phyloP scores from a whole-genome alignment of 2,888 invertebrate species.

The Craniophora ligustri region DNA sequence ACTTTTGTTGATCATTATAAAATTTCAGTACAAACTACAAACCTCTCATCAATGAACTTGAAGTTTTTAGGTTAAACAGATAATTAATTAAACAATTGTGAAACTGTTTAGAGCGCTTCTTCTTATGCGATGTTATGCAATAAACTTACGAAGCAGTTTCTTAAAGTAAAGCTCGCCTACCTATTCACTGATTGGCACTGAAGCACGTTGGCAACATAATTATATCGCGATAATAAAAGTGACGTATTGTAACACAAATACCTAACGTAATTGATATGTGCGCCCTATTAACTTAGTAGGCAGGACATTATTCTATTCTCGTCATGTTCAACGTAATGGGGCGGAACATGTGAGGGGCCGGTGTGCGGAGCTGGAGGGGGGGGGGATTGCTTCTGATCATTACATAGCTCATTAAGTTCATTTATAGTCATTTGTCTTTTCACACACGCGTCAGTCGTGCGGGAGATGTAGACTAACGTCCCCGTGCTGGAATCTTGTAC shows the following conservation, averaged over 20 bases:
- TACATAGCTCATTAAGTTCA: conserved; percentile 43
- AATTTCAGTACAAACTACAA: neutral
- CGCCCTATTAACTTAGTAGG: conserved; percentile 22
- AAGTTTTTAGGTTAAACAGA: no score
- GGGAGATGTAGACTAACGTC: neutral
- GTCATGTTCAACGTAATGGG: conserved; percentile 36
- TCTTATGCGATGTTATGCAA: no score
- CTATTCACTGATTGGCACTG: neutral
- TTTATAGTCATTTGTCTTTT: conserved; percentile 38
- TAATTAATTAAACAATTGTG: no score
- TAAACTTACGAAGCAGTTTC: no score
- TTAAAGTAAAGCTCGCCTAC: neutral
- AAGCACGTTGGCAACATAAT: neutral
- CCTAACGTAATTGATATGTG: conserved; percentile 24
- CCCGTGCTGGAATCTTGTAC: no score
- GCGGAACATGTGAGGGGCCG: conserved; percentile 14
- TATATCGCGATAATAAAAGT: neutral
- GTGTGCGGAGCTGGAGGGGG: no score
- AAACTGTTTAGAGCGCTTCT: no score
- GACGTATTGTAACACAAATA: conserved; percentile 1
- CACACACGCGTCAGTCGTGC: conserved; percentile 20
- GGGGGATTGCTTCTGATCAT: conserved; percentile 27
- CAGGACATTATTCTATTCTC: conserved; percentile 17
- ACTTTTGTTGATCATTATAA: neutral
- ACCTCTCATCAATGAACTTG: neutral